These are phyloP conservation scores for Bergia sp. DNA, from an alignment of 92 coral and sea anemone genomes.

Conservation along the genomic window DNA sequence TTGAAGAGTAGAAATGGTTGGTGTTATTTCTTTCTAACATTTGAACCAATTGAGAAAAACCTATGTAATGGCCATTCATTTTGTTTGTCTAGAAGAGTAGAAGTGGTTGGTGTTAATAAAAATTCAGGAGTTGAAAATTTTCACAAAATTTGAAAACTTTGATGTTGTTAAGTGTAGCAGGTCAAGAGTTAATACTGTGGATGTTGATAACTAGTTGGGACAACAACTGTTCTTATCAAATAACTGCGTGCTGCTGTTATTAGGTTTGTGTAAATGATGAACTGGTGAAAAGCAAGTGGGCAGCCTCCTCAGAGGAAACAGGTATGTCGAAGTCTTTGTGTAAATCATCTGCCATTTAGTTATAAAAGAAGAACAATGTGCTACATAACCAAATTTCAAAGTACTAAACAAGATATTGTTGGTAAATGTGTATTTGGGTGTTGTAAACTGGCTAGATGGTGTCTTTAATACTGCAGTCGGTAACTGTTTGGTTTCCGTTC, in stretches of 20 bases:
- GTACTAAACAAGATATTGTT: not conserved
- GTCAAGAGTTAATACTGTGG: not conserved
- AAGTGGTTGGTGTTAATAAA: too few relatives aligned
- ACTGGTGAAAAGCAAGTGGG: slow-evolving; percentile 80
- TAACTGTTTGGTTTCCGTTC: not conserved
- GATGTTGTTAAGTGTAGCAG: not conserved
- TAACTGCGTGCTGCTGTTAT: not conserved
- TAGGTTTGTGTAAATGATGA: slow-evolving; percentile 93
- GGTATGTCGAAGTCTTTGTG: slow-evolving; percentile 3
- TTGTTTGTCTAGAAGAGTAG: too few relatives aligned
- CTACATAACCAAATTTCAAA: not conserved
- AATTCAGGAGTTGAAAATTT: not conserved
- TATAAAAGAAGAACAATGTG: not conserved
- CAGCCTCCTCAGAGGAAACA: slow-evolving; percentile 55
- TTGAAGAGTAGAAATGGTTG: too few relatives aligned
- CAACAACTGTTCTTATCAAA: not conserved
- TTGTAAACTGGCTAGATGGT: not conserved
- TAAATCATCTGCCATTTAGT: not conserved
- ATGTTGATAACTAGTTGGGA: not conserved
- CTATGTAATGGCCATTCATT: too few relatives aligned
- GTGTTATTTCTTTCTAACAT: too few relatives aligned
- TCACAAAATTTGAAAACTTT: too few relatives aligned
- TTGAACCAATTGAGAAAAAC: too few relatives aligned
- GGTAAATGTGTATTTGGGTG: not conserved
- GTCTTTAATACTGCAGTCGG: not conserved